Conservation (phyloP, 2,888 invertebrate species). For the Camponotus fellah region DNA sequence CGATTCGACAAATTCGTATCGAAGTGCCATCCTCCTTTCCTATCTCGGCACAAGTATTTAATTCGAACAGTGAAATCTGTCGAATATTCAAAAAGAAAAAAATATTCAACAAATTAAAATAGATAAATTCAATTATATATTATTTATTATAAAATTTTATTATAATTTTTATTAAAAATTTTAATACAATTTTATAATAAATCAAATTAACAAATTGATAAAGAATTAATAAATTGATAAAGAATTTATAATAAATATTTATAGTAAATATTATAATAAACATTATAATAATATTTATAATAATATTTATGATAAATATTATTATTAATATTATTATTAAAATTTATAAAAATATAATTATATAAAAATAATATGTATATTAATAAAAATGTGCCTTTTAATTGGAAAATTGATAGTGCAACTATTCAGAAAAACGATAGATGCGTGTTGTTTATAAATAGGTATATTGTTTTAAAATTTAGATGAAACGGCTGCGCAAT, state of each 20-base stretch:
- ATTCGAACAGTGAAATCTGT: conserved; percentile 21
- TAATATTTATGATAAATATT: too few species aligned
- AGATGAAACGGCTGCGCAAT: not conserved
- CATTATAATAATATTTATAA: too few species aligned
- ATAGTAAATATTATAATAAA: too few species aligned
- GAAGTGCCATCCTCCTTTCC: conserved; percentile 30
- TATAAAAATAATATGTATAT: not conserved
- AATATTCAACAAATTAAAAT: too few species aligned
- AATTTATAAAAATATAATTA: not conserved
- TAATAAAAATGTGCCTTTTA: not conserved
- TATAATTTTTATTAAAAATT: too few species aligned
- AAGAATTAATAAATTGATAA: too few species aligned
- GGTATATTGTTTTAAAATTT: not conserved
- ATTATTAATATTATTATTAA: too few species aligned
- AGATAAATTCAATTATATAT: conserved; percentile 18
- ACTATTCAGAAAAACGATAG: not conserved
- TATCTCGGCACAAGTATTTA: conserved; percentile 34
- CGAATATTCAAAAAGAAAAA: not conserved
- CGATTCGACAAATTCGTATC: conserved; percentile 41
- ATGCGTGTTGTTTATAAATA: not conserved
- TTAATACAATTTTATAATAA: too few species aligned
- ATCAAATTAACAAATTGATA: too few species aligned
- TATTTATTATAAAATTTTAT: too few species aligned
- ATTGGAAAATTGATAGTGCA: not conserved
- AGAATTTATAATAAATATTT: too few species aligned